A percentile compares a stretch with the other conserved stretches of the same genome.
Conservation (phyloP, 2,888 invertebrate species). For the Trichacis sp. region DNA sequence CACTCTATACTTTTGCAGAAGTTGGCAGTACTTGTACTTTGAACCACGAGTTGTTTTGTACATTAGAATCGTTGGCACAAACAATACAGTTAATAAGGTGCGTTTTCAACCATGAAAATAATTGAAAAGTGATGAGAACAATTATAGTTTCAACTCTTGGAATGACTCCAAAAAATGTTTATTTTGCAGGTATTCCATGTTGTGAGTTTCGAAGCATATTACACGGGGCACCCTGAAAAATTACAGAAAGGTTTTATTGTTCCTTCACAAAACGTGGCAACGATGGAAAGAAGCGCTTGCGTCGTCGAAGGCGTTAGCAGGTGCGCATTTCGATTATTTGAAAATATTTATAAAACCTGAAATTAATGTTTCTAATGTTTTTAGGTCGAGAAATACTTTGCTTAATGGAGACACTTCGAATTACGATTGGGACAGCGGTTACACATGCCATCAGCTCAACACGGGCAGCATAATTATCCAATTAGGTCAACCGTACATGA, state of each 20-base stretch:
- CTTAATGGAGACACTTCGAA: constrained; percentile 94
- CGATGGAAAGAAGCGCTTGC: constrained; percentile 87
- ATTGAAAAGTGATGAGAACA: no score
- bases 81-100: constrained; percentile 95
- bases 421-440: constrained; percentile 99
- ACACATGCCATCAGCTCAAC: constrained; percentile 96
- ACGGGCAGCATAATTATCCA: constrained; percentile 95
- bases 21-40: constrained; percentile 97
- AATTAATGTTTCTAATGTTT: constrained; percentile 8
- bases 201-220: constrained; percentile 92
- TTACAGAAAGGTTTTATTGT: constrained; percentile 82
- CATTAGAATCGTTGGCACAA: constrained; percentile 87
- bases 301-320: constrained; percentile 95
- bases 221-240: constrained; percentile 81
- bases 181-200: constrained; percentile 84
- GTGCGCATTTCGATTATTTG: constrained; percentile 66
- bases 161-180: no score
- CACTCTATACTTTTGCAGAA: constrained; percentile 91
- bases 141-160: no score
- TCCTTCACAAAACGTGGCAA: constrained; percentile 92
- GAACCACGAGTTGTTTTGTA: constrained; percentile 88
- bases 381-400: constrained; percentile 90
- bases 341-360: constrained; percentile 8
- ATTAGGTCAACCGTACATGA: constrained; percentile 94
- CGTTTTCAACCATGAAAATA: no score